Evolutionary conservation across 2,888 invertebrate species (phyloP), one percentile per base, ranked within the genome.

Genomic region (Hybos culiciformis): DNA sequence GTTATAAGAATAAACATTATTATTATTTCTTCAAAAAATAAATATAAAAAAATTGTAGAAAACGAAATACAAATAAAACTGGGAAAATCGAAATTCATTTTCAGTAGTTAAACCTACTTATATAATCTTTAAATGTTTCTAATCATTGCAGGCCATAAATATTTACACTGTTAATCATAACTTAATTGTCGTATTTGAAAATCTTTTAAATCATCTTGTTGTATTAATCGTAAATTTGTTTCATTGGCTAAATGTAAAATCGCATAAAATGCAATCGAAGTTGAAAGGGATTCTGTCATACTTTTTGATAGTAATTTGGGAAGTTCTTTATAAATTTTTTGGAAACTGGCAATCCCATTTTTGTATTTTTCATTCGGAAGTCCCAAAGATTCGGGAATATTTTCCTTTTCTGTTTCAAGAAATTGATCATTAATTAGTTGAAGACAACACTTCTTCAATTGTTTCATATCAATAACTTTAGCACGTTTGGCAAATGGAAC

Each of bases 191-290:
- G 54, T 48, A 64, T 63, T 50, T 56, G 51, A 46, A 79, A 71
- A 58, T 80, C 75, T 44, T 69, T 66, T 4, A 73, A 56, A 48
- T 73, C 69, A 0, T 68, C 58, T 11, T 63, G 62, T 42, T 71
- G 72, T 51, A 70, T 67, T 19, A 80, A 57, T 29, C 73, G 57
- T 2, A 84, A 63, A 29, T 71, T 75, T 54, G 80, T 78, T 58
- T 91, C 90, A 59, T 91, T 91, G 3, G 85, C 83, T 53, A 91
- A 68, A 69, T 91, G 90, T 5, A 91, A 68, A 15, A 90, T 69
- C 1, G 87, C 82, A 19, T 85, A 76, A 60, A 90, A 78, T 1
- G 85, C 83, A 42, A 90, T 71, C 0, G 85, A 80, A 20, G 80
- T 74, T 56, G 83, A 84, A 40, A 91, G 69, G 19, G 85, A 79